These are phyloP conservation scores for Diarsia rubi DNA, from an alignment of 2,888 invertebrate genomes.

Conservation along the genomic window DNA sequence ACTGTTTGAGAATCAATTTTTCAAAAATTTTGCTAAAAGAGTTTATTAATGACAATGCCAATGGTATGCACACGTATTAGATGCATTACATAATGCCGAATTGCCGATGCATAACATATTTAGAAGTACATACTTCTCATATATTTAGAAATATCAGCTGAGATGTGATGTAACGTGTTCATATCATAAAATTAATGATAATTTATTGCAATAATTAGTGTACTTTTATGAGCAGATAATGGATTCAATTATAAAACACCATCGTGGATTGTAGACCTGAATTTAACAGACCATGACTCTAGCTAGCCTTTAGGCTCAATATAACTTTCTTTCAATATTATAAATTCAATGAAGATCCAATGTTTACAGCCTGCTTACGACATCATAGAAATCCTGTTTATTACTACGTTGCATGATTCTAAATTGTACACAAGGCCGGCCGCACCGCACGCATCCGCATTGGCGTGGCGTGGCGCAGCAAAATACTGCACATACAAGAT, in stretches of 20 bases:
- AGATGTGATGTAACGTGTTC: conserved; percentile 16
- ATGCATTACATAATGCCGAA: conserved; percentile 47
- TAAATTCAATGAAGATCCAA: not conserved
- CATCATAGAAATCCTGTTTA: conserved; percentile 21
- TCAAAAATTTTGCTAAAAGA: too few relatives aligned
- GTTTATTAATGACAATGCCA: conserved; percentile 53
- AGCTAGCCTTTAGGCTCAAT: too few relatives aligned
- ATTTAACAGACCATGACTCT: not conserved
- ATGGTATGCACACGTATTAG: conserved; percentile 51
- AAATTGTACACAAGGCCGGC: conserved; percentile 57
- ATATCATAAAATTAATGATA: not conserved
- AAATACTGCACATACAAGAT: conserved; percentile 45
- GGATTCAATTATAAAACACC: not conserved
- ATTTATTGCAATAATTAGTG: conserved; percentile 9
- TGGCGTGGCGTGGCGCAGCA: conserved; percentile 45
- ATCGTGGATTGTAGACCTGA: not conserved
- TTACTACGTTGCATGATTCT: conserved; percentile 53
- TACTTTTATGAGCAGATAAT: not conserved
- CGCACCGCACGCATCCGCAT: conserved; percentile 55
- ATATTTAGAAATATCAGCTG: conserved; percentile 44
- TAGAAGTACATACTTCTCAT: conserved; percentile 15
- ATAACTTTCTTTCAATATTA: not conserved
- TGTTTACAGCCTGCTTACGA: conserved; percentile 1
- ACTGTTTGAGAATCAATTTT: too few relatives aligned
- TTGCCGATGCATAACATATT: conserved; percentile 16